Percentiles rank a stretch among this genome's conserved stretches.
Evolutionary conservation across 2,888 invertebrate genomes (phyloP).

Genomic region (Melieria picta): DNA sequence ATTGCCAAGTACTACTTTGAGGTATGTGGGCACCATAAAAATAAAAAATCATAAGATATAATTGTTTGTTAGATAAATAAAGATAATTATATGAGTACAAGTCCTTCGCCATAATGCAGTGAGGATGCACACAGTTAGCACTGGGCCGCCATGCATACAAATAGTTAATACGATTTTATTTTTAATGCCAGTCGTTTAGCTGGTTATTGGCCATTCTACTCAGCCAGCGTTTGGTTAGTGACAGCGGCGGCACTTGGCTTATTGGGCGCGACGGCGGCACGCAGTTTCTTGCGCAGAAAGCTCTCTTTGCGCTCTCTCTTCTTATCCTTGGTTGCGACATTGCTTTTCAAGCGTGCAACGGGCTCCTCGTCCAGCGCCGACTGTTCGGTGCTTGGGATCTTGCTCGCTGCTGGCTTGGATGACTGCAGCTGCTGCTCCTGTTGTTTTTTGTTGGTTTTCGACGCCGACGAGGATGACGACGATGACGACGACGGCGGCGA

Average conservation of each 20-base stretch:
- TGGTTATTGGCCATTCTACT: slow-evolving; percentile 32
- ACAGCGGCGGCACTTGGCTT: slow-evolving; percentile 51
- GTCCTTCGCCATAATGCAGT: too few relatives aligned
- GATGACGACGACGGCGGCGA: slow-evolving; percentile 26
- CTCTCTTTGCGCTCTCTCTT: slow-evolving; percentile 65
- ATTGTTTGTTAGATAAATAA: too few relatives aligned
- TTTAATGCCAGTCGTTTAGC: too few relatives aligned
- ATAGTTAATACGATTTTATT: too few relatives aligned
- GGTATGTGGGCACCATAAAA: too few relatives aligned
- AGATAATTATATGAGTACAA: too few relatives aligned
- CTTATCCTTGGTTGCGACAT: slow-evolving; percentile 49
- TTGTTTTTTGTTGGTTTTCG: slow-evolving; percentile 9
- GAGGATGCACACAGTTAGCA: too few relatives aligned
- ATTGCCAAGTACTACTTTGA: too few relatives aligned
- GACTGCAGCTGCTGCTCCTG: too few relatives aligned
- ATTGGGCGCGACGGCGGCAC: slow-evolving; percentile 61
- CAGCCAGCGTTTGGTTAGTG: slow-evolving; percentile 49
- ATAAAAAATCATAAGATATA: too few relatives aligned
- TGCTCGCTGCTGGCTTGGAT: slow-evolving; percentile 15
- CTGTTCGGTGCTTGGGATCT: slow-evolving; percentile 16
- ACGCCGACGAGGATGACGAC: not conserved
- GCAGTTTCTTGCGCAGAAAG: slow-evolving; percentile 67
- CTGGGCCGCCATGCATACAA: too few relatives aligned
- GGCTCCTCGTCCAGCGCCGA: not conserved
- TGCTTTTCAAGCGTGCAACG: not conserved